phyloP scores from a whole-genome alignment of 2,797 vertebrate species.

The Cetoscarus ocellatus region DNA sequence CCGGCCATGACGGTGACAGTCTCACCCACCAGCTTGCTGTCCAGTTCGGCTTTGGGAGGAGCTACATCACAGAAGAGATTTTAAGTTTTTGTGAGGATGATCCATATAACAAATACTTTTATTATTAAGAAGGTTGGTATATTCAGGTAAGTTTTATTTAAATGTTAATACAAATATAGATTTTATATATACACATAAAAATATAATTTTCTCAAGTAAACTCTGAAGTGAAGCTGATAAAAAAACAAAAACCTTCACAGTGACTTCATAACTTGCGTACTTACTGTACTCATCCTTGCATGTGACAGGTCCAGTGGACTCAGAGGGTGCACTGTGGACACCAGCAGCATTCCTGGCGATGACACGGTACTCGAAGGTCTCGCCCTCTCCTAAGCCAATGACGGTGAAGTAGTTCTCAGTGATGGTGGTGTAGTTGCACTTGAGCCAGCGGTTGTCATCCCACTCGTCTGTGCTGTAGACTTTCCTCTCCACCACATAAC shows the following conservation, averaged over 20 bases:
- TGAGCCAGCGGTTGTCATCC: constrained; percentile 95
- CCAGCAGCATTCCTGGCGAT: constrained; percentile 95
- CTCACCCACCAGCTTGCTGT: constrained; percentile 93
- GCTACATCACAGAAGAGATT: constrained; percentile 75
- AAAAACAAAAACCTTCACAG: too few relatives aligned
- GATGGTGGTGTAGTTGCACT: constrained; percentile 98
- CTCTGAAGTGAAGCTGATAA: too few relatives aligned
- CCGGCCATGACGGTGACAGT: constrained; percentile 91
- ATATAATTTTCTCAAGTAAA: too few relatives aligned
- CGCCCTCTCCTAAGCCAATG: constrained; percentile 90
- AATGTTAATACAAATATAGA: too few relatives aligned
- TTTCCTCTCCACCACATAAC: constrained; percentile 95
- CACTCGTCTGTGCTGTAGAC: constrained; percentile 88
- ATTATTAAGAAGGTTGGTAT: too few relatives aligned
- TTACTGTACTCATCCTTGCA: constrained; percentile 99
- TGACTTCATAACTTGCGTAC: constrained; percentile 41
- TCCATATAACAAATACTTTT: neutral
- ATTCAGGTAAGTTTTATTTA: too few relatives aligned
- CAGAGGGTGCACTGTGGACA: constrained; percentile 94
- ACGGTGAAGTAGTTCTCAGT: constrained; percentile 94
- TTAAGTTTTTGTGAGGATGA: neutral
- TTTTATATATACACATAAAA: too few relatives aligned
- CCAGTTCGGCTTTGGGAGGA: constrained; percentile 95
- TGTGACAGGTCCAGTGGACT: constrained; percentile 92
- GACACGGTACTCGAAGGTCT: constrained; percentile 93